A percentile compares a stretch with the other conserved stretches of the same genome.
phyloP scores from a whole-genome alignment of 2,888 invertebrate species.

The Arrhopalites spinosus region DNA sequence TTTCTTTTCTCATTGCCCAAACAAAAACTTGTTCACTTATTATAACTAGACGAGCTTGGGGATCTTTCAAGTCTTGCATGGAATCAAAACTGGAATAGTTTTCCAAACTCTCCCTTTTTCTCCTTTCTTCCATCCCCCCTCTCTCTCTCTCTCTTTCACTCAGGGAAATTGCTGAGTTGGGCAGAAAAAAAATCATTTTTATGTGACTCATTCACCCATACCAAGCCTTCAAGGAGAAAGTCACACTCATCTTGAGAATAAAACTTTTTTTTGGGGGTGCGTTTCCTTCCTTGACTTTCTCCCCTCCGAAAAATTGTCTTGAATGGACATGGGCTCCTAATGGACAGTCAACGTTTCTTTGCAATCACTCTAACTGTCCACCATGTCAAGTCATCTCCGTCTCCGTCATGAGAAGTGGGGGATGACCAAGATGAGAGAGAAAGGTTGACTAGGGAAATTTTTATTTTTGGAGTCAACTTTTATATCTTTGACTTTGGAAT shows the following conservation, averaged over 20 bases:
- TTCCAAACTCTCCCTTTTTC: background rate
- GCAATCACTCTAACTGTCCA: too few relatives aligned
- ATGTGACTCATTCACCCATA: constrained; percentile 1
- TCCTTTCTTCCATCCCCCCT: background rate
- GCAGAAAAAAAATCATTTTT: constrained; percentile 46
- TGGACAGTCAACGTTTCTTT: too few relatives aligned
- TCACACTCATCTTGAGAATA: background rate
- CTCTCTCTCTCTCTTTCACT: constrained; percentile 19
- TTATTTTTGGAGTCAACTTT: too few relatives aligned
- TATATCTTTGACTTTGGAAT: too few relatives aligned
- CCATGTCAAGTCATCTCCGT: too few relatives aligned
- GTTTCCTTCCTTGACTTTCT: background rate
- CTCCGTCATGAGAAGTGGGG: too few relatives aligned
- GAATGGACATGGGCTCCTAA: too few relatives aligned
- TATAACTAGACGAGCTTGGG: background rate
- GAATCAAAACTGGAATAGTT: constrained; percentile 22
- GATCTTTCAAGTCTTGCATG: constrained; percentile 3
- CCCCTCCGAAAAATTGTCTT: too few relatives aligned
- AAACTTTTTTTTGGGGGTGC: background rate
- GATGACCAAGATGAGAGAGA: too few relatives aligned
- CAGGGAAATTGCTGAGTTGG: constrained; percentile 42
- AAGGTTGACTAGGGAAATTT: too few relatives aligned
- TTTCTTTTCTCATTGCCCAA: too few relatives aligned
- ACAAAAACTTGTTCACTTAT: background rate
- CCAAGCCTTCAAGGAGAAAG: constrained; percentile 3